Evolutionary conservation across 2,797 vertebrate genomes (phyloP).

Genomic region (Triplophysa yarkandensis): DNA sequence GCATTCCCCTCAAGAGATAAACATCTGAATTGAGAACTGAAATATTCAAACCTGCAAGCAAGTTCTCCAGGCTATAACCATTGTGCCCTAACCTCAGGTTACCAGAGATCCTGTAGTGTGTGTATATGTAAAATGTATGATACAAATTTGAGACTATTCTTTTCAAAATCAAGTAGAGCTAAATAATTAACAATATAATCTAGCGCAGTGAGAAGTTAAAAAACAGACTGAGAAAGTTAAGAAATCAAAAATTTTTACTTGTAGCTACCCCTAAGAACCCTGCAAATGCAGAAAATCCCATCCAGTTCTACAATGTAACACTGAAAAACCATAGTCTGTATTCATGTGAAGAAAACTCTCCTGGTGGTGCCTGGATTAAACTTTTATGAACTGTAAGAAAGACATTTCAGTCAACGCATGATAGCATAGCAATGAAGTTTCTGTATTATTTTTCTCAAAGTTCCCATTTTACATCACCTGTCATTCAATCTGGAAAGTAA

Average conservation of each 20-base stretch:
- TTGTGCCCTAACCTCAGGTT: background rate
- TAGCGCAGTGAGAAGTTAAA: too few relatives aligned
- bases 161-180: too few relatives aligned
- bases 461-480: slow-evolving; percentile 23
- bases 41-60: background rate
- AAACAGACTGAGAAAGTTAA: too few relatives aligned
- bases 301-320: slow-evolving; percentile 30
- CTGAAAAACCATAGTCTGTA: slow-evolving; percentile 19
- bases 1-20: background rate
- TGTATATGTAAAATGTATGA: background rate
- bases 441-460: slow-evolving; percentile 17
- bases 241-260: slow-evolving; percentile 16
- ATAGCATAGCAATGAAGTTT: slow-evolving; percentile 15
- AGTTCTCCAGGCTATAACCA: background rate
- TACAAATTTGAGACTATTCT: background rate
- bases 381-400: slow-evolving; percentile 36
- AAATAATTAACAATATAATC: background rate
- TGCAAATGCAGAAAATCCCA: slow-evolving; percentile 29
- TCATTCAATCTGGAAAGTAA: slow-evolving; percentile 6
- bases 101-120: background rate
- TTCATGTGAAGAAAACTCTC: slow-evolving; percentile 42
- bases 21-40: background rate
- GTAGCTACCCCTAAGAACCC: background rate
- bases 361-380: slow-evolving; percentile 39
- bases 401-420: slow-evolving; percentile 35